A percentile compares a stretch with the other conserved stretches of the same genome.
phyloP scores from a whole-genome alignment of 2,113 vertebrate species.

The Chionomys nivalis region DNA sequence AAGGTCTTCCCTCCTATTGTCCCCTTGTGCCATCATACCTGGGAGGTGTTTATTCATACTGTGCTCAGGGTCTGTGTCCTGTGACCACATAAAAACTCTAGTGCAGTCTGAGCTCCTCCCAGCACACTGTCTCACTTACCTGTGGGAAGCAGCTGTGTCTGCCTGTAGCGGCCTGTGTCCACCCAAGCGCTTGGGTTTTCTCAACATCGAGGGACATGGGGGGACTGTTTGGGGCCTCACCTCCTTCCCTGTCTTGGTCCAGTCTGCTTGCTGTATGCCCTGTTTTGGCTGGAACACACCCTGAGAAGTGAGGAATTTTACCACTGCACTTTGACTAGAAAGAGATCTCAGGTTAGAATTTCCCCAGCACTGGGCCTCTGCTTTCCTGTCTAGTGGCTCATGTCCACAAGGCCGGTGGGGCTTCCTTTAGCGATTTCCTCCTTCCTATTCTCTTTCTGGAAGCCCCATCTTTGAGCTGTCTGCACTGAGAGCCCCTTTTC shows the following conservation, averaged over 20 bases:
- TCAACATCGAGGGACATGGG: background rate
- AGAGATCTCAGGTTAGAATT: background rate
- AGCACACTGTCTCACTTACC: background rate
- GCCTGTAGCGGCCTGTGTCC: too few relatives aligned
- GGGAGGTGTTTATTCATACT: background rate
- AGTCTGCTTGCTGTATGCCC: background rate
- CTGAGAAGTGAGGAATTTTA: background rate
- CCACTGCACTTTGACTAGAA: background rate
- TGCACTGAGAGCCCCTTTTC: background rate
- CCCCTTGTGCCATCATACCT: background rate
- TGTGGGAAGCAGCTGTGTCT: background rate
- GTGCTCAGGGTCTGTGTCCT: background rate
- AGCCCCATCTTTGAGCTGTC: too few relatives aligned
- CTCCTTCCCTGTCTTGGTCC: too few relatives aligned
- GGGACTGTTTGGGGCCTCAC: background rate
- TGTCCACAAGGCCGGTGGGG: background rate
- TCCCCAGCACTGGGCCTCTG: too few relatives aligned
- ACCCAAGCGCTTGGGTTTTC: background rate
- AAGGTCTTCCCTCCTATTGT: background rate
- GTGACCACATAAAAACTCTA: background rate
- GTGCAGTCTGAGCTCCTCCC: background rate
- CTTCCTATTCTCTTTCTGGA: background rate
- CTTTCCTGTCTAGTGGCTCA: background rate
- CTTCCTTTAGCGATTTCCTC: background rate
- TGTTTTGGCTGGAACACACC: background rate